Evolutionary conservation across 1,140 invertebrate species (phyloP), one percentile per base, ranked within the genome.

Genomic region (Drosophila elegans): DNA sequence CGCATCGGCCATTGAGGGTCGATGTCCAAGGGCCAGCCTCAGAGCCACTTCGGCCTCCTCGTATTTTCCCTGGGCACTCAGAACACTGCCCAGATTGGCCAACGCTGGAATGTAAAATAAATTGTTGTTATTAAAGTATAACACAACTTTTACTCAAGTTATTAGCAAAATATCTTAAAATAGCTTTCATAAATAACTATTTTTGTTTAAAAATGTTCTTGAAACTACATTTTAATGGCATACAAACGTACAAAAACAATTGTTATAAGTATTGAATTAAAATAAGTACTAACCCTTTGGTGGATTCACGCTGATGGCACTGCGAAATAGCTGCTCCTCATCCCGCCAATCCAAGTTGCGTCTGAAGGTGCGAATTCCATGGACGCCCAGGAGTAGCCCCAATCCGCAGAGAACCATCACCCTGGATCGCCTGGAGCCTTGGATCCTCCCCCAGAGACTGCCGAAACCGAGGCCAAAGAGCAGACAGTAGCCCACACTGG

Each of bases 401-500:
- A 85, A 51, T 16, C 52, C 94, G 90, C n/a, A 93, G 93, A 78
- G 73, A 9, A 74, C 51, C 34, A 80, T 27, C 11, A 53, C 38
- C 13, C 72, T 93, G 81, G 79, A 92, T 6, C 36, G 56, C 51
- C 60, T 13, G 3, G 42, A 44, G 55, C 25, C 5, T 3, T 36
- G 53, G 0, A 34, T 42, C 29, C 56, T 34, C 59, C 61, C 68
- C 74, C 78, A 81, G 21, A 85, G 94, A 93, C 63, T 94, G 94
- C 13, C 95, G 96, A 63, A 97, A 12, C 97, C 97, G 76, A 97
- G 97, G 9, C 97, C 97, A 3, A 99, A 94, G 0, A 99, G 93
- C 92, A 99, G 95, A 91, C 98, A 99, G 93, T 98, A 99, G 27
- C 98, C 98, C 96, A 99, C 98, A 5, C 98, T 99, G 4, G 98